A percentile compares a stretch with the other conserved stretches of the same genome.
Conservation (phyloP, 2,888 invertebrate genomes). For the Perizoma flavofasciatum region DNA sequence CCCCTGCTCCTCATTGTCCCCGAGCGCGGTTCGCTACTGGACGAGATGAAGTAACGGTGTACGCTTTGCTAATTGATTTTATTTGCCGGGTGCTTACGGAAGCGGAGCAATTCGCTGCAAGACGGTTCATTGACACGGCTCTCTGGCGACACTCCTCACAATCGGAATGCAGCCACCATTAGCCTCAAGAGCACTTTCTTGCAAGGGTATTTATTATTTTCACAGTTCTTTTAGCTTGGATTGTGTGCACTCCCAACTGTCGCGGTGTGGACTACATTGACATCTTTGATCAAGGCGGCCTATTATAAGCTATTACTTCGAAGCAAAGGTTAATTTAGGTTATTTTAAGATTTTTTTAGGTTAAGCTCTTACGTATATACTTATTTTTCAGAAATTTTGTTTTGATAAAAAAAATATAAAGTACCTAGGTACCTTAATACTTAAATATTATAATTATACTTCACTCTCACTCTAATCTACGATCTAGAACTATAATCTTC, state of each 20-base stretch:
- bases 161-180: slow-evolving; percentile 66
- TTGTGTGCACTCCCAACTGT: slow-evolving; percentile 19
- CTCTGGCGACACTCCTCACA: slow-evolving; percentile 56
- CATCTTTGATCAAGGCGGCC: too few species aligned
- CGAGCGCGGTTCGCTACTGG: slow-evolving; percentile 21
- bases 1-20: slow-evolving; percentile 21
- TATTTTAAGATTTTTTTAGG: too few species aligned
- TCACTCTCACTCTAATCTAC: too few species aligned
- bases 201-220: slow-evolving; percentile 48
- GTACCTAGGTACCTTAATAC: too few species aligned
- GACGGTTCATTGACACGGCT: slow-evolving; percentile 73
- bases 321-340: too few species aligned
- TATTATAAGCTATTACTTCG: too few species aligned
- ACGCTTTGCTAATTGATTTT: slow-evolving; percentile 64
- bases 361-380: too few species aligned
- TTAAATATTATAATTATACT: too few species aligned
- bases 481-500: too few species aligned
- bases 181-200: slow-evolving; percentile 47
- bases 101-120: slow-evolving; percentile 66
- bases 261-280: slow-evolving; percentile 2
- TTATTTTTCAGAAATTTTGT: too few species aligned
- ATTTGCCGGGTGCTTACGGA: slow-evolving; percentile 66
- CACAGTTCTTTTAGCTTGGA: slow-evolving; percentile 43
- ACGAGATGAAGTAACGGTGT: slow-evolving; percentile 52
- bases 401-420: too few species aligned